Conservation (phyloP, 2,113 vertebrate species). For the Crotophaga sulcirostris region DNA sequence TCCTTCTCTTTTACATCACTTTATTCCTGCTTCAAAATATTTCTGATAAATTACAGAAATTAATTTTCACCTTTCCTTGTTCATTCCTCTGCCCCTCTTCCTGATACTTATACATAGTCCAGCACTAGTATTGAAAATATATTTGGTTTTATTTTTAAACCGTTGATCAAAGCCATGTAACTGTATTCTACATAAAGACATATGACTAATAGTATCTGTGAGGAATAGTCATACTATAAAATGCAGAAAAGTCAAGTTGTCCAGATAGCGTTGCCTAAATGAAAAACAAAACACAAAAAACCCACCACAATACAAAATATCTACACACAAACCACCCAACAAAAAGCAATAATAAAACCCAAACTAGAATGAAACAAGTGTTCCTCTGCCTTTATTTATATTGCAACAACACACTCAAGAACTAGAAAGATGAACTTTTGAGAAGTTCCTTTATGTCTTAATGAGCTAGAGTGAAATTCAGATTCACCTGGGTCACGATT, state of each 20-base stretch:
- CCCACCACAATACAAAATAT: too few relatives aligned
- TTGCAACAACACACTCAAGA: not conserved
- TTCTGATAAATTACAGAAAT: not conserved
- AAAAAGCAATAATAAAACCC: not conserved
- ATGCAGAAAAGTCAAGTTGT: not conserved
- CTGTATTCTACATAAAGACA: not conserved
- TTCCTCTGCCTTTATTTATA: not conserved
- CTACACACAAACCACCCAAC: too few relatives aligned
- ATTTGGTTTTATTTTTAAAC: not conserved
- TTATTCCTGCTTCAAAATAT: not conserved
- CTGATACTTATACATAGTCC: not conserved
- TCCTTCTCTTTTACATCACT: not conserved
- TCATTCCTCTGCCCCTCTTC: not conserved
- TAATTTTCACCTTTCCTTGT: not conserved
- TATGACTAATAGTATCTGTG: fast-evolving
- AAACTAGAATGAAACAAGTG: not conserved
- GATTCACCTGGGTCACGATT: not conserved
- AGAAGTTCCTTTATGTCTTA: not conserved
- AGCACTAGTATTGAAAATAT: not conserved
- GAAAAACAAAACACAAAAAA: fast-evolving
- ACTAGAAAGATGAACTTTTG: fast-evolving
- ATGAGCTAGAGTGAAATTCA: not conserved
- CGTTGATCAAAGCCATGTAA: not conserved
- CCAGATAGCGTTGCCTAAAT: not conserved
- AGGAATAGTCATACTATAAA: not conserved